Evolutionary conservation across 2,113 vertebrate species (phyloP).

Genomic region (Planiliza haematocheilus): DNA sequence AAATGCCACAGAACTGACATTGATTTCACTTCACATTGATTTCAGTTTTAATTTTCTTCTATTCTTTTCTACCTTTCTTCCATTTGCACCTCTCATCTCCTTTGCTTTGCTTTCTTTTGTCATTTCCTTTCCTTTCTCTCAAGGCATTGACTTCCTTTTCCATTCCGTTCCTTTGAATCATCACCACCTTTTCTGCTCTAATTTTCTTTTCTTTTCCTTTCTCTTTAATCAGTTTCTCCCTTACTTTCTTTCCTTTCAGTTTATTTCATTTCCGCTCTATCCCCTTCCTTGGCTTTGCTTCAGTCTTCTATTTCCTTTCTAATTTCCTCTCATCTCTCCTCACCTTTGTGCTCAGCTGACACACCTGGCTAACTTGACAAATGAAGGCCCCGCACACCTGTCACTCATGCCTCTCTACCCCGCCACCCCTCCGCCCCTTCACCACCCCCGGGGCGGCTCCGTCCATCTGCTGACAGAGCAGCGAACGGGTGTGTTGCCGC

Average conservation of each 20-base stretch:
- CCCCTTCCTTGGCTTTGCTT: neutral
- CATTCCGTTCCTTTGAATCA: neutral
- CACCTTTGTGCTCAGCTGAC: constrained; percentile 33
- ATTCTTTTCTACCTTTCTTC: too few relatives aligned
- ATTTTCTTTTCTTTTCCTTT: too few relatives aligned
- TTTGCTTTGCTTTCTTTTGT: too few relatives aligned
- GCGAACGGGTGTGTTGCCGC: constrained; percentile 7
- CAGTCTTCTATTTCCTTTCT: neutral
- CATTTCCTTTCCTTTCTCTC: too few relatives aligned
- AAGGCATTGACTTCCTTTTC: rapidly evolving
- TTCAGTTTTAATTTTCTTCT: too few relatives aligned
- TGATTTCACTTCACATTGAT: neutral
- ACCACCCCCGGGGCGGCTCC: constrained; percentile 16
- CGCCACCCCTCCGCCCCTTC: constrained; percentile 8
- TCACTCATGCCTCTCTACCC: constrained; percentile 50
- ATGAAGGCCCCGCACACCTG: constrained; percentile 59
- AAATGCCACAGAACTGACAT: neutral
- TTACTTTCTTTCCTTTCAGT: neutral
- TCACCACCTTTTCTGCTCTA: neutral
- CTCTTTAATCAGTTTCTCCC: too few relatives aligned
- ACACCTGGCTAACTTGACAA: constrained; percentile 61
- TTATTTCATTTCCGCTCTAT: constrained; percentile 10
- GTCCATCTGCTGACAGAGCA: constrained; percentile 48
- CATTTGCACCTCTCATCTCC: neutral
- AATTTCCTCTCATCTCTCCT: constrained; percentile 14